Evolutionary conservation across 2,797 vertebrate species (phyloP), one percentile per base, ranked within the genome.

Genomic region (Lagorchestes hirsutus): DNA sequence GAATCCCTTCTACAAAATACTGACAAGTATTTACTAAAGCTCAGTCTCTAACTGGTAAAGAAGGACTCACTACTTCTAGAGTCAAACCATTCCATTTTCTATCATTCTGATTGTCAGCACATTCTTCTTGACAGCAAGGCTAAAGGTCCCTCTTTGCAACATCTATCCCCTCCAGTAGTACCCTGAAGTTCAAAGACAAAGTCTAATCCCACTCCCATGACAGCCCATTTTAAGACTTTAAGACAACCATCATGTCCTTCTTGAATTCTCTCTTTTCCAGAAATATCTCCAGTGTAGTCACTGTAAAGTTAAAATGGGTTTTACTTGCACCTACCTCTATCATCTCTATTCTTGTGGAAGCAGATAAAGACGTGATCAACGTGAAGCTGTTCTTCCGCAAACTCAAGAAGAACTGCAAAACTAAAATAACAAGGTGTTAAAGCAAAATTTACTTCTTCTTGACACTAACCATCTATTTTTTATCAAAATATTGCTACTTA

Each of bases 271-370:
- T 82, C 92, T 55, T 22, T 34, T 28, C 93, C 93, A 58, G 55
- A 57, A 24, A 59, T 12, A 34, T 11, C 54, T 12, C 52, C 59
- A 14, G 27, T 31, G 31, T 40, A 22, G 31, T 82, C 6, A 18
- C 34, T 46, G 40, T 46, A 4, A 82, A 82, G 22, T 82, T 40
- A 82, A 82, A 62, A 28, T 12, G 1, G 24, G 28, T 22, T 27
- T 22, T 14, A 52, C 27, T 34, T 24, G 34, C 12, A 92, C 98
- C 97, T 91, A 99, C 99, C 99, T 99, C 99, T 98, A 98, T 99
- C 99, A 46, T 99, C 99, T 92, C 99, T 99, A 98, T 98, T 99
- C 99, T 99, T 99, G 98, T 99, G 99, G 98, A 99, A 99, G 99
- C 99, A 99, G 98, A 99, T 99, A 98, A 99, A 99, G 96, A 99